Base-by-base conservation (phyloP, 1,140 invertebrate genomes). In the Acromyrmex heyeri region DNA sequence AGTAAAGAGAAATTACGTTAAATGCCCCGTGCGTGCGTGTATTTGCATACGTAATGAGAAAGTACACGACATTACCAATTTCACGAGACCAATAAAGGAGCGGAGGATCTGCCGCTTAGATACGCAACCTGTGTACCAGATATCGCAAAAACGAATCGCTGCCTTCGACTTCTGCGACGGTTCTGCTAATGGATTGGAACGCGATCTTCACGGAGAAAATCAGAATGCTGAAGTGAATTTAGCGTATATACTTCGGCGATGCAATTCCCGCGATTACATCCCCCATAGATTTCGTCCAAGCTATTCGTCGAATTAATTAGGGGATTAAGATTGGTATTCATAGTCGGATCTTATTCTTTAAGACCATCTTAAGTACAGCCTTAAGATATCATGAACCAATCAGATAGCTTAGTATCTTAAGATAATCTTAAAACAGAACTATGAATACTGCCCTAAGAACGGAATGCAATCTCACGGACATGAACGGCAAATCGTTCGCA, bases 11-110 rank as follows among this genome's bases (percentile, higher is more conserved):
- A 87, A 34, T 72, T 27, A 59, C 73, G 57, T 65, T 89, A 83
- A 89, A 87, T 53, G 70, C 78, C 62, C 30, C 59, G 18, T 34
- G 30, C 53, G 53, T 76, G 67, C 55, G 65, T 79, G 57, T 83
- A 88, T 89, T 88, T 86, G 57, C 65, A 87, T 87, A 53, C 21
- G 59, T 75, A 87, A 90, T 65, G 76, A 86, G 87, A 77, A 70
- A 53, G 55, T 64, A 72, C 81, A 70, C 67, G 67, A 87, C 70
- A 88, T 88, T 77, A 88, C 57, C 85, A 81, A 75, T 64, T 50
- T 89, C 78, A 76, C 55, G 76, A 64, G 64, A 61, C 18, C 38
- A 62, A 61, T 27, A 62, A 48, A 73, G 53, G 16, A 50, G 59
- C 34, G 48, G 21, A 57, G 55, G 16, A 48, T 30, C 38, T 6